A percentile compares a stretch with the other conserved stretches of the same genome.
phyloP scores from a whole-genome alignment of 2,888 invertebrate genomes.

The Heteromyza rotundicornis region DNA sequence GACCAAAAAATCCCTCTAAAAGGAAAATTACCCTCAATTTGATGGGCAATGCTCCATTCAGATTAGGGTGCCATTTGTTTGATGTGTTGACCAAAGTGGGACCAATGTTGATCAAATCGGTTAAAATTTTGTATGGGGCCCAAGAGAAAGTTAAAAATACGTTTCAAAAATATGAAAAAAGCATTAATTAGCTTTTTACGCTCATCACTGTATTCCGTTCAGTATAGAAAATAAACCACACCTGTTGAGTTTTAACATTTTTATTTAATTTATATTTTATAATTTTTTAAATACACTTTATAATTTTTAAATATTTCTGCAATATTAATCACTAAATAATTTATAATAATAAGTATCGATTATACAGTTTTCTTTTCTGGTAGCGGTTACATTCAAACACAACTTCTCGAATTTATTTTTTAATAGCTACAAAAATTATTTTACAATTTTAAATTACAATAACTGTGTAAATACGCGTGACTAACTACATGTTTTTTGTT shows the following conservation, averaged over 20 bases:
- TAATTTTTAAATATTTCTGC: slow-evolving; percentile 21
- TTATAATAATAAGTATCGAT: slow-evolving; percentile 24
- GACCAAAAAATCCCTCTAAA: too few relatives aligned
- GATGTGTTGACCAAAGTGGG: too few relatives aligned
- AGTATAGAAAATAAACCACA: not conserved
- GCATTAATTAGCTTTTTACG: too few relatives aligned
- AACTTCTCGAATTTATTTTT: slow-evolving; percentile 12
- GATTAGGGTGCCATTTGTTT: too few relatives aligned
- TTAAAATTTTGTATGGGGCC: too few relatives aligned
- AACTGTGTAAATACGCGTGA: slow-evolving; percentile 6
- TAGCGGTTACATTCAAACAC: slow-evolving; percentile 3
- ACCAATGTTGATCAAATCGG: too few relatives aligned
- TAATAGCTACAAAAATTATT: slow-evolving; percentile 6
- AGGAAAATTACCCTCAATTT: too few relatives aligned
- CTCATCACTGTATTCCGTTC: too few relatives aligned
- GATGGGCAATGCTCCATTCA: too few relatives aligned
- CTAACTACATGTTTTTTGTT: slow-evolving; percentile 3
- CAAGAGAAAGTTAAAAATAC: too few relatives aligned
- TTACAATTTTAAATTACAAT: slow-evolving; percentile 10
- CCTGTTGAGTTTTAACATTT: slow-evolving; percentile 18
- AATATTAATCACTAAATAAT: slow-evolving; percentile 24
- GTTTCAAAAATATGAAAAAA: too few relatives aligned
- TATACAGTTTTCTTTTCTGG: slow-evolving; percentile 14
- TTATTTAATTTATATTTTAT: slow-evolving; percentile 19
- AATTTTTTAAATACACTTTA: slow-evolving; percentile 8